A percentile compares a stretch with the other conserved stretches of the same genome.
Conservation (phyloP, 2,888 invertebrate species). For the Quadroppia sp. region DNA sequence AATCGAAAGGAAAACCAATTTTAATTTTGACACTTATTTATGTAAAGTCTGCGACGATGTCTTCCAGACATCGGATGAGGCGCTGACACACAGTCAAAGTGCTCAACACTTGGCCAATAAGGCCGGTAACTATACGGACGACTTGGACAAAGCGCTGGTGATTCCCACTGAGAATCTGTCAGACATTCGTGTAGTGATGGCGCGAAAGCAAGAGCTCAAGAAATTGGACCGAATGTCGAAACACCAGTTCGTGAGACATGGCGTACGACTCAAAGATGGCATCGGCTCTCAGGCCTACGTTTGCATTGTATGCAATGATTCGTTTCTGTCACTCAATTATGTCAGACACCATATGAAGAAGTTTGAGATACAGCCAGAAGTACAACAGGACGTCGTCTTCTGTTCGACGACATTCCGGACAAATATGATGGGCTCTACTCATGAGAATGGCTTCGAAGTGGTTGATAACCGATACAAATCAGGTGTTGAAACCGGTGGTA, state of each 20-base stretch:
- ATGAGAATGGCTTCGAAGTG: too few relatives aligned
- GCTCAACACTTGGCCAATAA: neutral
- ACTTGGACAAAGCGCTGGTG: neutral
- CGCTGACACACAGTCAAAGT: neutral
- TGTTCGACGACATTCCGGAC: neutral
- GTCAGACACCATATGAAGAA: neutral
- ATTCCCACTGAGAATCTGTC: neutral
- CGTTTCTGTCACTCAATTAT: neutral
- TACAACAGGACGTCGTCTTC: neutral
- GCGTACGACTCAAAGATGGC: conserved; percentile 5
- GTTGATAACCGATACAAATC: too few relatives aligned
- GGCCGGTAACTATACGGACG: neutral
- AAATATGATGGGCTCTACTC: too few relatives aligned
- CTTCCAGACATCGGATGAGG: neutral
- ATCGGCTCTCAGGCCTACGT: neutral
- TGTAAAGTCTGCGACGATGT: conserved; percentile 15
- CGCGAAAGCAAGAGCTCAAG: conserved; percentile 14
- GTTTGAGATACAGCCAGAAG: neutral
- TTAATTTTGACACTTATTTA: neutral
- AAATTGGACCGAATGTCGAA: conserved; percentile 6
- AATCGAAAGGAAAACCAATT: neutral
- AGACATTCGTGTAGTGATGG: neutral
- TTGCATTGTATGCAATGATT: neutral
- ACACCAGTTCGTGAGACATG: neutral
- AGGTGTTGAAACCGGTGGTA: too few relatives aligned